phyloP scores from a whole-genome alignment of 2,113 vertebrate genomes.

The Enhydra lutris region DNA sequence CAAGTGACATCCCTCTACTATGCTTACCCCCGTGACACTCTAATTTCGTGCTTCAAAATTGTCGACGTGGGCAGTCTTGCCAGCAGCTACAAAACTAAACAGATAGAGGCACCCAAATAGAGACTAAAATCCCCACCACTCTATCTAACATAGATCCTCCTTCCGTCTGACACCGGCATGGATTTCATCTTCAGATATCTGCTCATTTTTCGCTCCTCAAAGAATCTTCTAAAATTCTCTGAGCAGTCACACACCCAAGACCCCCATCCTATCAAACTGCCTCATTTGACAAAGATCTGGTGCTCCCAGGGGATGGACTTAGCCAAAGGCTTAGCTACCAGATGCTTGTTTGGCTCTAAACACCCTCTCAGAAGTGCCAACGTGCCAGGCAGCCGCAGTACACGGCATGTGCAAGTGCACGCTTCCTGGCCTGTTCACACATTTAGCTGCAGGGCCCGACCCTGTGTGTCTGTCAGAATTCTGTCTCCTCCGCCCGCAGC shows the following conservation, averaged over 20 bases:
- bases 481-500: background rate
- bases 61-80: background rate
- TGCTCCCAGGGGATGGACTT: background rate
- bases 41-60: rapidly evolving
- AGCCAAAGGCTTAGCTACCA: background rate
- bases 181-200: background rate
- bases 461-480: background rate
- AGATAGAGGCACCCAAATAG: background rate
- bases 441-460: background rate
- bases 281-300: background rate
- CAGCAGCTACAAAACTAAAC: background rate
- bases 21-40: background rate
- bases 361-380: background rate
- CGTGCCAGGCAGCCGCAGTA: background rate
- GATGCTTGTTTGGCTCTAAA: background rate
- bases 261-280: no score
- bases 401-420: background rate
- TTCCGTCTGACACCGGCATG: no score
- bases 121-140: background rate
- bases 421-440: background rate
- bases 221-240: no score
- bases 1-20: background rate
- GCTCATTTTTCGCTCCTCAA: background rate
- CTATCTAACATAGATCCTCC: rapidly evolving
- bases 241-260: background rate